Evolutionary conservation across 30 jellyfish, hydroid and myxozoan genomes (phyloP).

Genomic region (Cassiopea andromeda): DNA sequence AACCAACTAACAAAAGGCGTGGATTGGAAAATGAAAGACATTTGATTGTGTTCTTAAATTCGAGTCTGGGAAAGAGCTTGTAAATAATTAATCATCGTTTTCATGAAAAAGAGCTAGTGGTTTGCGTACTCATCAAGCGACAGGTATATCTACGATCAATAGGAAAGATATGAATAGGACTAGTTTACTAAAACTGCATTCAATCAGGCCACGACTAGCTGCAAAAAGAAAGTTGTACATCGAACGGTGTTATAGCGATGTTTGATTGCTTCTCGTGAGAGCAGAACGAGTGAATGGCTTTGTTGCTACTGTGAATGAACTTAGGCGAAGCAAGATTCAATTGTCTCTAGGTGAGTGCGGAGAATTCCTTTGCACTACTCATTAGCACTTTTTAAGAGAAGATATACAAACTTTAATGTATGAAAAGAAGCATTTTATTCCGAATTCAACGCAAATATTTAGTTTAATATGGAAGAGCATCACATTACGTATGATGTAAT

Average conservation of each 20-base stretch:
- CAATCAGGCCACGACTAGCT: neutral
- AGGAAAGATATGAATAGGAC: neutral
- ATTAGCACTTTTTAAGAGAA: neutral
- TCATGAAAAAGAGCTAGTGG: slow-evolving; percentile 45
- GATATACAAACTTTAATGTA: no score
- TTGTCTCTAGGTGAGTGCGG: neutral
- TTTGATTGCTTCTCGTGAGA: neutral
- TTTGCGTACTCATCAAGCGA: neutral
- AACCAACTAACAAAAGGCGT: slow-evolving; percentile 29
- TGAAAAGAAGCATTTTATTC: no score
- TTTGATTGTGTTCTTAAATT: slow-evolving; percentile 34
- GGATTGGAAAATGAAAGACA: slow-evolving; percentile 25
- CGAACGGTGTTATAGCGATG: neutral
- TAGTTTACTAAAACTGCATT: neutral
- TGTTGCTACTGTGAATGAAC: neutral
- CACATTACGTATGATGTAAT: no score
- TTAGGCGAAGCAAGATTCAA: neutral
- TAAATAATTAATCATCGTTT: slow-evolving; percentile 46
- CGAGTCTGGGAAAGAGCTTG: slow-evolving; percentile 56
- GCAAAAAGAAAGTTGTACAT: neutral
- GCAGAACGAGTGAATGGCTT: neutral
- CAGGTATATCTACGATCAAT: slow-evolving; percentile 56
- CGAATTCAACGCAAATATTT: no score
- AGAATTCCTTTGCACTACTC: neutral
- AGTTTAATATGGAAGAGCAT: no score